These are phyloP conservation scores for Drosophila tristis DNA, from an alignment of 1,140 invertebrate species.

Conservation along the genomic window DNA sequence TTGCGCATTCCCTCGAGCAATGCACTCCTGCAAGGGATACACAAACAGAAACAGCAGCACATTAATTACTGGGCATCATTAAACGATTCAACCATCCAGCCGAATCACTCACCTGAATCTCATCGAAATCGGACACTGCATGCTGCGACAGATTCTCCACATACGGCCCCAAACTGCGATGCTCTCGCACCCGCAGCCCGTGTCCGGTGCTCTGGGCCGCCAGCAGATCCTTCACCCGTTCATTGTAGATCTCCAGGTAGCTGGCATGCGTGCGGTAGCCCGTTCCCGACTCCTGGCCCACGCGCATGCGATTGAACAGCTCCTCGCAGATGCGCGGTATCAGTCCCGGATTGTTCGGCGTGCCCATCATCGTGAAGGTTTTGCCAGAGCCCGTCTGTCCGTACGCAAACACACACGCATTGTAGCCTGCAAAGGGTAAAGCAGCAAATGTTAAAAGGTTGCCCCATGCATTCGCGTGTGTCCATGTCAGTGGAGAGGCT, in stretches of 20 bases:
- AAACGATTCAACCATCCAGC: not conserved
- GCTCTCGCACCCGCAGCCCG: constrained; percentile 94
- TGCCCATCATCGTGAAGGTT: constrained; percentile 99
- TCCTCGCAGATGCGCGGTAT: constrained; percentile 95
- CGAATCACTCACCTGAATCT: constrained; percentile 88
- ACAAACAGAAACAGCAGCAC: not conserved
- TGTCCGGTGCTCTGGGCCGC: constrained; percentile 88
- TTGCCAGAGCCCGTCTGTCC: constrained; percentile 94
- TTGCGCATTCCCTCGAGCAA: constrained; percentile 91
- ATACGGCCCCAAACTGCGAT: constrained; percentile 96
- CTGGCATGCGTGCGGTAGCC: constrained; percentile 93
- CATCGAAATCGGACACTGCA: constrained; percentile 93
- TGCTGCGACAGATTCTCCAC: constrained; percentile 95
- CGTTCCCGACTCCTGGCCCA: constrained; percentile 91
- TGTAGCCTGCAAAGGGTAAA: constrained; percentile 89
- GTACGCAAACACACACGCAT: constrained; percentile 98
- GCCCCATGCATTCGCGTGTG: constrained; percentile 25
- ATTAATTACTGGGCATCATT: not conserved
- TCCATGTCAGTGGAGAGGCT: constrained; percentile 18
- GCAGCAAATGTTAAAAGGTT: constrained; percentile 23
- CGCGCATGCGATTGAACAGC: constrained; percentile 90
- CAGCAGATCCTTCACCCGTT: constrained; percentile 94
- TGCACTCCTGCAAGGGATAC: constrained; percentile 87
- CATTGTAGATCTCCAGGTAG: constrained; percentile 97
- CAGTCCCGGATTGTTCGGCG: constrained; percentile 90